Percentiles rank a stretch among this genome's conserved stretches.
These are phyloP conservation scores for Phrixothrix hirtus DNA, from an alignment of 2,888 invertebrate genomes.

Conservation along the genomic window DNA sequence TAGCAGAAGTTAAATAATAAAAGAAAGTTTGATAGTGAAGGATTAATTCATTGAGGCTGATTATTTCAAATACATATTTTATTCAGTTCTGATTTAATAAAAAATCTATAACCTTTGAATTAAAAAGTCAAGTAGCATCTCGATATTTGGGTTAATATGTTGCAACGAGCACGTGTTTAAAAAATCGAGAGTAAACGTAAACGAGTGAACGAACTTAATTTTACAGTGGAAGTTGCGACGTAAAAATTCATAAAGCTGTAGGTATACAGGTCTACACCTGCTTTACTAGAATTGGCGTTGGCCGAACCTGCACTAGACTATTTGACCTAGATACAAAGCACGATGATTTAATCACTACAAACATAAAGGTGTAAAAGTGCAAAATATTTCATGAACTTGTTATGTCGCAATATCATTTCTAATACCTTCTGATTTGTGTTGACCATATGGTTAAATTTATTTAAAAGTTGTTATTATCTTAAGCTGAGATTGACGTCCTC, in stretches of 20 bases:
- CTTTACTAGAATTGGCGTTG: slow-evolving; percentile 23
- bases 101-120: slow-evolving; percentile 18
- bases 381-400: slow-evolving; percentile 17
- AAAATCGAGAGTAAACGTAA: slow-evolving; percentile 20
- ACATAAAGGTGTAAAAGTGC: slow-evolving; percentile 30
- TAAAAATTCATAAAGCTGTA: slow-evolving; percentile 12
- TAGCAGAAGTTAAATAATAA: too few relatives aligned
- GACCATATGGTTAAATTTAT: slow-evolving; percentile 18
- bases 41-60: too few relatives aligned
- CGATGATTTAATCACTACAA: slow-evolving; percentile 32
- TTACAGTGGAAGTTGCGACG: slow-evolving; percentile 7
- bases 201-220: slow-evolving; percentile 3
- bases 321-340: slow-evolving; percentile 33
- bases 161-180: slow-evolving; percentile 19
- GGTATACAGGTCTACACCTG: slow-evolving; percentile 28
- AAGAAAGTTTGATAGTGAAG: too few relatives aligned
- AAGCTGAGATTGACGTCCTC: too few relatives aligned
- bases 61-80: slow-evolving; percentile 4
- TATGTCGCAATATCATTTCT: slow-evolving; percentile 24
- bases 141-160: slow-evolving; percentile 23
- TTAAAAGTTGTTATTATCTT: background rate
- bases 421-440: slow-evolving; percentile 3
- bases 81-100: slow-evolving; percentile 15
- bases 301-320: slow-evolving; percentile 29
- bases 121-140: slow-evolving; percentile 22